These are phyloP conservation scores for Cerceris rybyensis DNA, from an alignment of 2,888 invertebrate genomes.

Conservation along the genomic window DNA sequence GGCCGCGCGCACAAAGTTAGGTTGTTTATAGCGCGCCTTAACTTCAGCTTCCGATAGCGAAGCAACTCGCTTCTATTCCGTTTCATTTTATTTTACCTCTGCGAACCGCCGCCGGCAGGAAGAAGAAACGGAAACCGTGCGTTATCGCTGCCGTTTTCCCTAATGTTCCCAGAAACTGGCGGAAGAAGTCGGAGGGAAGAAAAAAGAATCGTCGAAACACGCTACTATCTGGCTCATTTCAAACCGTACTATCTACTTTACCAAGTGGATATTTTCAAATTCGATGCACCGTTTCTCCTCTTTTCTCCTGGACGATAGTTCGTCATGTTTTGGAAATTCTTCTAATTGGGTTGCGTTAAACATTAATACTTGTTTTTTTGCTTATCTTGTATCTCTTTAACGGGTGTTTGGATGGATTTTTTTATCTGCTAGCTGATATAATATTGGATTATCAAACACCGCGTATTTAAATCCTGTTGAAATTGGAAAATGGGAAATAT, in stretches of 20 bases:
- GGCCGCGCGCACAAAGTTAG: conserved; percentile 45
- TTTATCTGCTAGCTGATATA: no score
- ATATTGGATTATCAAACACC: no score
- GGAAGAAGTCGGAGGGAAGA: conserved; percentile 20
- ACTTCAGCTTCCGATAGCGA: conserved; percentile 46
- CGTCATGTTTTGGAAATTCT: no score
- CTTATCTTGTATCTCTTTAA: no score
- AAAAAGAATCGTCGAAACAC: conserved; percentile 11
- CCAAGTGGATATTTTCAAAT: no score
- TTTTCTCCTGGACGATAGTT: no score
- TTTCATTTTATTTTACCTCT: conserved; percentile 44
- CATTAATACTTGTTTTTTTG: no score
- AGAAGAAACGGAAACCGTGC: conserved; percentile 39
- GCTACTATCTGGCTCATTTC: background rate
- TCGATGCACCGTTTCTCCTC: no score
- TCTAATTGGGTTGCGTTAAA: no score
- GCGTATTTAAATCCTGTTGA: no score
- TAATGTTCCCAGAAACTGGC: conserved; percentile 36
- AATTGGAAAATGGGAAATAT: no score
- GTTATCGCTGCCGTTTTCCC: conserved; percentile 49
- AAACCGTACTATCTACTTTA: background rate
- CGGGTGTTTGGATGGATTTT: no score
- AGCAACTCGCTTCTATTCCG: conserved; percentile 40
- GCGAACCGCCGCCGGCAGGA: conserved; percentile 21
- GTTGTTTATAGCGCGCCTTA: conserved; percentile 52